These are phyloP conservation scores for Herpetotheres cachinnans DNA, from an alignment of 2,113 vertebrate species.

Conservation along the genomic window DNA sequence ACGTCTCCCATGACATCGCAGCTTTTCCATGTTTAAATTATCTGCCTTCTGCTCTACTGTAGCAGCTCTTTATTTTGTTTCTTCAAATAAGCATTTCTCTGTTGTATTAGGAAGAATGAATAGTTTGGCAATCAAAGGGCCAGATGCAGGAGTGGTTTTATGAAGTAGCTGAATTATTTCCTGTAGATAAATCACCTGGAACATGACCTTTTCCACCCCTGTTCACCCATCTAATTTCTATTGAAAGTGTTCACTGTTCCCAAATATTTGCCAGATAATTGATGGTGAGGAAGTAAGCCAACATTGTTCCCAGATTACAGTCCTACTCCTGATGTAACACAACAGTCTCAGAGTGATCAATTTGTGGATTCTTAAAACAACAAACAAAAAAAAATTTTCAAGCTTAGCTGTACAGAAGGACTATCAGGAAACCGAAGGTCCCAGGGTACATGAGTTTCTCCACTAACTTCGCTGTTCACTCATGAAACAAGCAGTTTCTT, in stretches of 20 bases:
- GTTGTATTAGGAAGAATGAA: not conserved
- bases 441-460: not conserved
- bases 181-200: slow-evolving; percentile 22
- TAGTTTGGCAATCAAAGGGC: slow-evolving; percentile 8
- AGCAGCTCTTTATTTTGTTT: slow-evolving; percentile 32
- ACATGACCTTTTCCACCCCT: not conserved
- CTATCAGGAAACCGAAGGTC: not conserved
- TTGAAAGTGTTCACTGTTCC: not conserved
- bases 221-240: not conserved
- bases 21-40: slow-evolving; percentile 13
- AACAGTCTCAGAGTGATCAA: not conserved
- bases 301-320: not conserved
- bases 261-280: slow-evolving; percentile 6
- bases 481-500: not conserved
- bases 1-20: not conserved
- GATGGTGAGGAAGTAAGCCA: not conserved
- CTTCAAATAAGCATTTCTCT: slow-evolving; percentile 17
- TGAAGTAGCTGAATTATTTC: not conserved
- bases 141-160: slow-evolving; percentile 20
- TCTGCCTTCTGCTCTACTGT: slow-evolving; percentile 6
- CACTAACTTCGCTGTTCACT: not conserved
- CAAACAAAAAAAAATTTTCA: not conserved
- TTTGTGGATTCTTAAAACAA: not conserved
- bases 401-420: not conserved
- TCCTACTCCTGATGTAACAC: not conserved